Percentiles rank a stretch among this genome's conserved stretches.
These are phyloP conservation scores for Xiphias gladius DNA, from an alignment of 2,113 vertebrate genomes.

Conservation along the genomic window DNA sequence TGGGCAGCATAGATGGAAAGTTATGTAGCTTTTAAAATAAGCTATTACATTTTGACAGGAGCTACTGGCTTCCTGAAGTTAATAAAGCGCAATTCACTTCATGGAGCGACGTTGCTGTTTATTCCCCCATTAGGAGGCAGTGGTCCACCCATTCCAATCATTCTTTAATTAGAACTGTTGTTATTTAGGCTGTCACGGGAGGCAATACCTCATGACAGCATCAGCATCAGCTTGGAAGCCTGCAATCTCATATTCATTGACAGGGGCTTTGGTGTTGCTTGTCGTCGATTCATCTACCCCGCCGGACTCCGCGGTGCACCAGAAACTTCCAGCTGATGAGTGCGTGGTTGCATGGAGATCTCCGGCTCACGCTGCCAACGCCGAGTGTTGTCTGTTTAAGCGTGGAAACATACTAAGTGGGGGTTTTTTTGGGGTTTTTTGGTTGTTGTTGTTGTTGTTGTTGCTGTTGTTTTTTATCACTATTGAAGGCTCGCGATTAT, in stretches of 20 bases:
- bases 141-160: conserved; percentile 75
- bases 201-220: conserved; percentile 73
- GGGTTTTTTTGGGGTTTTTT: neutral
- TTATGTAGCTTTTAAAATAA: conserved; percentile 67
- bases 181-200: conserved; percentile 79
- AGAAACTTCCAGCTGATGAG: conserved; percentile 25
- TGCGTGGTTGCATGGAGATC: conserved; percentile 14
- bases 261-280: conserved; percentile 53
- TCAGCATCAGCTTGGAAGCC: conserved; percentile 63
- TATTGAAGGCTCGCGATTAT: conserved; percentile 46
- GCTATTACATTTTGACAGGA: conserved; percentile 77
- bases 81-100: conserved; percentile 78
- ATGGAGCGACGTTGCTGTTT: conserved; percentile 71
- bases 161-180: conserved; percentile 81
- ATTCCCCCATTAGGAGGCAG: conserved; percentile 76
- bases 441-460: no score
- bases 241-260: conserved; percentile 75
- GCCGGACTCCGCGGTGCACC: conserved; percentile 30
- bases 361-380: neutral
- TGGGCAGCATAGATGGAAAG: conserved; percentile 48
- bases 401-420: conserved; percentile 17
- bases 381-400: conserved; percentile 25
- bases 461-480: conserved; percentile 6
- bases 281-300: conserved; percentile 42
- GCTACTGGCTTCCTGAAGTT: conserved; percentile 68